Conservation (phyloP, 1,140 invertebrate species). For the Elysia chlorotica region DNA sequence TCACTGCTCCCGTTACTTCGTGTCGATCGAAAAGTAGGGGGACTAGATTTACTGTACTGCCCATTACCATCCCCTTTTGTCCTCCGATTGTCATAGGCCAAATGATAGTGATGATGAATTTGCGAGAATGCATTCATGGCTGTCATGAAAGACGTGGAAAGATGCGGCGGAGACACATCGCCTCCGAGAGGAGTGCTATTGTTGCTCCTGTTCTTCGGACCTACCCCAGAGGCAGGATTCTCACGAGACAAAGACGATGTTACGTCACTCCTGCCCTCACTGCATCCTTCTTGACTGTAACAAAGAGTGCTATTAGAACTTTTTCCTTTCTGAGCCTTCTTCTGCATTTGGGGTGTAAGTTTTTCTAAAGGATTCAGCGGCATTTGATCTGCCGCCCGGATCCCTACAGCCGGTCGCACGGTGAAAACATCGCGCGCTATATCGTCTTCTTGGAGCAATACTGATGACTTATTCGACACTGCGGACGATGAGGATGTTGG, state of each 20-base stretch:
- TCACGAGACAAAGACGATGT: neutral
- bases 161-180: too few species aligned
- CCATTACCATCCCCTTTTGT: too few species aligned
- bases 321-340: neutral
- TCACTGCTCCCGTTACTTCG: too few species aligned
- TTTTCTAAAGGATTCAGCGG: conserved; percentile 2
- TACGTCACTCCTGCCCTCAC: neutral
- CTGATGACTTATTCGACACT: too few species aligned
- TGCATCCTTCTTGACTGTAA: neutral
- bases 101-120: neutral
- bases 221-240: neutral
- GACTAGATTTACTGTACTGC: too few species aligned
- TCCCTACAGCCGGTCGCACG: neutral
- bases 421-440: neutral
- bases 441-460: neutral
- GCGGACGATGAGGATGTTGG: neutral
- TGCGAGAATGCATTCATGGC: neutral
- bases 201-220: too few species aligned
- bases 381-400: neutral
- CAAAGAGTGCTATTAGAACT: too few species aligned
- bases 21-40: too few species aligned
- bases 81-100: too few species aligned
- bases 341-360: neutral
- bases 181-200: too few species aligned
- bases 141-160: neutral